Conservation (phyloP, 1,140 invertebrate genomes). For the Papilio aristodemus region DNA sequence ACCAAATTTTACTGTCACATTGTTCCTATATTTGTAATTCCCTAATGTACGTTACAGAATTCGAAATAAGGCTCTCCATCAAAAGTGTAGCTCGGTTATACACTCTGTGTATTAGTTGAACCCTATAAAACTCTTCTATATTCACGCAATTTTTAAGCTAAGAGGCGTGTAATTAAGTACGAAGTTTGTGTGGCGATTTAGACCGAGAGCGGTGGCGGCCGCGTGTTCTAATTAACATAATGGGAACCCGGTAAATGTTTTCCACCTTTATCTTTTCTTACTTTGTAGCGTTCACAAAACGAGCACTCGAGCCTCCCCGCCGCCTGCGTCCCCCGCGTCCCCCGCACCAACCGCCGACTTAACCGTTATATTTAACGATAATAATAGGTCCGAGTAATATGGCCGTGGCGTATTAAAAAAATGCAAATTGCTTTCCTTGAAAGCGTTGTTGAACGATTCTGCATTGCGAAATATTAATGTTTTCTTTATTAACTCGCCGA, state of each 20-base stretch:
- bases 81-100: constrained; percentile 8
- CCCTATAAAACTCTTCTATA: neutral
- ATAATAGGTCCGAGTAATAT: constrained; percentile 3
- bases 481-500: constrained; percentile 7
- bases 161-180: constrained; percentile 27
- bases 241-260: constrained; percentile 61
- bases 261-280: constrained; percentile 60
- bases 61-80: constrained; percentile 18
- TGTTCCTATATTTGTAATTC: neutral
- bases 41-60: constrained; percentile 7
- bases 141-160: constrained; percentile 28
- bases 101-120: constrained; percentile 8
- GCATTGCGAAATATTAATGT: constrained; percentile 25
- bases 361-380: constrained; percentile 28
- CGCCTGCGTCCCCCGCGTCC: constrained; percentile 38
- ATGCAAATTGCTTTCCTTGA: constrained; percentile 29
- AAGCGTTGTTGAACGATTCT: constrained; percentile 28
- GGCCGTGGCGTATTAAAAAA: constrained; percentile 17
- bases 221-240: constrained; percentile 63
- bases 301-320: constrained; percentile 34
- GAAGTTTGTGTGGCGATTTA: constrained; percentile 38
- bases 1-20: constrained; percentile 1
- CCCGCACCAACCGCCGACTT: constrained; percentile 7
- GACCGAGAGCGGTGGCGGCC: constrained; percentile 40
- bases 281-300: constrained; percentile 57